phyloP scores from a whole-genome alignment of 1,140 invertebrate genomes.

The Drosophila leontia region DNA sequence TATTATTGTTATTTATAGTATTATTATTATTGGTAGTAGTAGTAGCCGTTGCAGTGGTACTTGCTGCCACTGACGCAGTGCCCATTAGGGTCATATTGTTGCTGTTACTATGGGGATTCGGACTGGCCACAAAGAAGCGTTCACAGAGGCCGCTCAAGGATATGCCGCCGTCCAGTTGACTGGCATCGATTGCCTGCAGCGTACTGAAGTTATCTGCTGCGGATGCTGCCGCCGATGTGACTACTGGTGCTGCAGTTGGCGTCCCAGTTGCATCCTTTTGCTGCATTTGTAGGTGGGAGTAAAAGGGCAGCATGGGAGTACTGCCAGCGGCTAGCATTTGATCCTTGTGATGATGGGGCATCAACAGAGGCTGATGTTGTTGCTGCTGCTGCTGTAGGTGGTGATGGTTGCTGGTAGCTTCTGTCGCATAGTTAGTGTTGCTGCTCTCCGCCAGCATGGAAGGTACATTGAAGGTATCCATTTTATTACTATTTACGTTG shows the following conservation, averaged over 20 bases:
- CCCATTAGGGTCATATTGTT: conserved; percentile 59
- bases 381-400: conserved; percentile 54
- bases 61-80: conserved; percentile 17
- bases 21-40: conserved; percentile 39
- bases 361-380: conserved; percentile 46
- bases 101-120: conserved; percentile 66
- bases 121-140: conserved; percentile 71
- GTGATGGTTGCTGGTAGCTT: conserved; percentile 42
- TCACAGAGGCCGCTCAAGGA: conserved; percentile 76
- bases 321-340: conserved; percentile 79
- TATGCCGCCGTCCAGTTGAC: conserved; percentile 69
- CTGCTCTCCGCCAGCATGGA: conserved; percentile 66
- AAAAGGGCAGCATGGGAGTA: conserved; percentile 62
- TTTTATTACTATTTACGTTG: conserved; percentile 38
- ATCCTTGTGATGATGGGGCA: conserved; percentile 79
- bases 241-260: neutral
- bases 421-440: conserved; percentile 54
- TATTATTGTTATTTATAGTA: conserved; percentile 43
- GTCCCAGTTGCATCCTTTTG: conserved; percentile 43
- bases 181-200: conserved; percentile 62
- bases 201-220: conserved; percentile 51
- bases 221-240: conserved; percentile 12
- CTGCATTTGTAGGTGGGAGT: conserved; percentile 55
- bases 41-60: conserved; percentile 21
- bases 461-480: conserved; percentile 78